Conservation (phyloP, 92 coral and sea anemone species). For the Desmophyllum pertusum region DNA sequence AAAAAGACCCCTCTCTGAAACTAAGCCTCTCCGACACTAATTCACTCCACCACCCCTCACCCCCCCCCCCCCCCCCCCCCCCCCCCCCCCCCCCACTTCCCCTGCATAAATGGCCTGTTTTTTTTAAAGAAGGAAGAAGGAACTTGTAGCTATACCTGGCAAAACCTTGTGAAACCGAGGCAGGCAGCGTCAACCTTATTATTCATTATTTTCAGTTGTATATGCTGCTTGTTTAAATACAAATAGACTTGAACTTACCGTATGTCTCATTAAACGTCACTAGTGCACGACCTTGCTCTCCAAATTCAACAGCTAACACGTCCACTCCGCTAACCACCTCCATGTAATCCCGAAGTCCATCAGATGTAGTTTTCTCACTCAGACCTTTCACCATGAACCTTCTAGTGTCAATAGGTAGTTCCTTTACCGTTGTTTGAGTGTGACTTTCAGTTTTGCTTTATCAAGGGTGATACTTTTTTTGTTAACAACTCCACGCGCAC, state of each 20-base stretch:
- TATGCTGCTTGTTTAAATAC: neutral
- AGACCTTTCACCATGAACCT: slow-evolving; percentile 58
- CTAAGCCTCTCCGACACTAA: no score
- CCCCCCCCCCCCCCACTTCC: no score
- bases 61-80: no score
- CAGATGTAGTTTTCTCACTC: slow-evolving; percentile 49
- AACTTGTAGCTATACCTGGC: no score
- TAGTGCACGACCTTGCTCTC: slow-evolving; percentile 40
- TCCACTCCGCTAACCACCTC: slow-evolving; percentile 59
- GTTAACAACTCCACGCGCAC: slow-evolving; percentile 45
- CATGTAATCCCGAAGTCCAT: slow-evolving; percentile 57
- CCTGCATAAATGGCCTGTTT: no score
- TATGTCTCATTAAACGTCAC: slow-evolving; percentile 50
- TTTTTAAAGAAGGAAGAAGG: no score
- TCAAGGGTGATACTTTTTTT: slow-evolving; percentile 53
- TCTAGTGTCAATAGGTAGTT: slow-evolving; percentile 39
- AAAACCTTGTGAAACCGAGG: no score
- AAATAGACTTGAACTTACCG: slow-evolving; percentile 23
- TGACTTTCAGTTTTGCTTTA: slow-evolving; percentile 19
- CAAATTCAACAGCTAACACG: slow-evolving; percentile 39
- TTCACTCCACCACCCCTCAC: no score
- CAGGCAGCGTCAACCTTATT: no score
- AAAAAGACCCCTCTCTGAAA: no score
- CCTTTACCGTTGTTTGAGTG: slow-evolving; percentile 33
- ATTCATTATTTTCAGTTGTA: neutral